These are phyloP conservation scores for Anoplolepis gracilipes DNA, from an alignment of 1,140 invertebrate species.

Conservation along the genomic window DNA sequence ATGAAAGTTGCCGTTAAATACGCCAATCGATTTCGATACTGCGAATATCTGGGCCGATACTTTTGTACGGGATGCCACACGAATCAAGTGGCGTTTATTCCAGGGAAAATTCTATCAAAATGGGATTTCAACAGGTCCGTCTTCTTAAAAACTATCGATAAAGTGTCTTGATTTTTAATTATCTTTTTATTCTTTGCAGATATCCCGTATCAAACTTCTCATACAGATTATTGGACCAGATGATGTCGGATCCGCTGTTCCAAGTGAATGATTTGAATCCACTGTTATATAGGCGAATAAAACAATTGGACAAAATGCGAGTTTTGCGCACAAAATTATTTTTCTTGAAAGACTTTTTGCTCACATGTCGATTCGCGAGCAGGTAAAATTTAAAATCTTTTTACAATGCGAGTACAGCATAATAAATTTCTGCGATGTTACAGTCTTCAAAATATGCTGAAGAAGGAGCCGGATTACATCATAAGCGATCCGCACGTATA, in stretches of 20 bases:
- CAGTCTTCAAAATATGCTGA: slow-evolving; percentile 88
- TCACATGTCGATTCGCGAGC: slow-evolving; percentile 88
- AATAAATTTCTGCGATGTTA: slow-evolving; percentile 62
- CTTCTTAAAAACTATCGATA: background rate
- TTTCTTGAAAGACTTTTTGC: slow-evolving; percentile 90
- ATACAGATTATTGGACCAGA: slow-evolving; percentile 91
- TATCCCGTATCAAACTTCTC: slow-evolving; percentile 94
- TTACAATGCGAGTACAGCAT: background rate
- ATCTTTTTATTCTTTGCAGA: slow-evolving; percentile 77
- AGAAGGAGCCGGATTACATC: slow-evolving; percentile 88
- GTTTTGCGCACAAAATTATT: slow-evolving; percentile 89
- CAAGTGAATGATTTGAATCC: slow-evolving; percentile 91
- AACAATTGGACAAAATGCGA: slow-evolving; percentile 88
- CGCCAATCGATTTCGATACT: slow-evolving; percentile 91
- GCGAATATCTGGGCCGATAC: slow-evolving; percentile 94
- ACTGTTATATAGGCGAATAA: slow-evolving; percentile 88
- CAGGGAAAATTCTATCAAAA: slow-evolving; percentile 88
- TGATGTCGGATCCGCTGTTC: slow-evolving; percentile 93
- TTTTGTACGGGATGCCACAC: slow-evolving; percentile 96
- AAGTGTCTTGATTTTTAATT: background rate
- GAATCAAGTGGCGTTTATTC: slow-evolving; percentile 91
- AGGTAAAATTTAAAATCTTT: slow-evolving; percentile 82
- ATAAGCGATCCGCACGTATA: slow-evolving; percentile 90
- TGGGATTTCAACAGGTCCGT: slow-evolving; percentile 88
- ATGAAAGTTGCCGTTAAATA: slow-evolving; percentile 91